Evolutionary conservation across 2,113 vertebrate genomes (phyloP).

Genomic region (Platichthys flesus): DNA sequence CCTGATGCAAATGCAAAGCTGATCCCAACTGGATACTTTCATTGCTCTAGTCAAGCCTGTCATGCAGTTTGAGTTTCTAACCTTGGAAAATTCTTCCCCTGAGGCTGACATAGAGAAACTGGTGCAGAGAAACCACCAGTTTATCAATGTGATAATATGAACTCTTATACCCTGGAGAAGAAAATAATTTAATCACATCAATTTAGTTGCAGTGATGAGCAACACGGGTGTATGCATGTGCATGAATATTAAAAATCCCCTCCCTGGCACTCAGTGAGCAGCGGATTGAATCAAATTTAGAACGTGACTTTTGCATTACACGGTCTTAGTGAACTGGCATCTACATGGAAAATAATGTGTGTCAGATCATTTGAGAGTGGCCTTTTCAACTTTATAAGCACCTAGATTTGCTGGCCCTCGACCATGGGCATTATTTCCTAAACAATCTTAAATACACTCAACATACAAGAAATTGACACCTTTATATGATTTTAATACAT

Average conservation of each 20-base stretch:
- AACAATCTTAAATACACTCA: not conserved
- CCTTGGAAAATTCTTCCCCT: conserved; percentile 14
- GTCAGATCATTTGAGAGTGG: not conserved
- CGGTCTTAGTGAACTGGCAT: not conserved
- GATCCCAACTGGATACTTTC: not conserved
- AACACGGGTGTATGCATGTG: not conserved
- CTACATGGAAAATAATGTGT: not conserved
- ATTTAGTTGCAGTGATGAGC: not conserved
- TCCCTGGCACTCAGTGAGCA: not conserved
- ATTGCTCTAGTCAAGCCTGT: not conserved
- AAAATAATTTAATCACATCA: conserved; percentile 15
- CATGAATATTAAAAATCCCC: not conserved
- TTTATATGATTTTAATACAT: no score
- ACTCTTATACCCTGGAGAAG: not conserved
- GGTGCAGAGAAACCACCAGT: conserved; percentile 14
- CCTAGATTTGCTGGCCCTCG: not conserved
- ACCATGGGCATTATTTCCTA: no score
- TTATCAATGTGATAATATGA: conserved; percentile 2
- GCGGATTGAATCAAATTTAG: not conserved
- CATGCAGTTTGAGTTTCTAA: conserved; percentile 3
- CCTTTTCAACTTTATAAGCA: not conserved
- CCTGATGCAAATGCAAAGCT: not conserved
- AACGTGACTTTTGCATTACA: not conserved
- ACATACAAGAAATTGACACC: no score
- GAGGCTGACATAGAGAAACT: conserved; percentile 11